A percentile compares a stretch with the other conserved stretches of the same genome.
Evolutionary conservation across 2,797 vertebrate genomes (phyloP).

Genomic region (Lateolabrax maculatus): DNA sequence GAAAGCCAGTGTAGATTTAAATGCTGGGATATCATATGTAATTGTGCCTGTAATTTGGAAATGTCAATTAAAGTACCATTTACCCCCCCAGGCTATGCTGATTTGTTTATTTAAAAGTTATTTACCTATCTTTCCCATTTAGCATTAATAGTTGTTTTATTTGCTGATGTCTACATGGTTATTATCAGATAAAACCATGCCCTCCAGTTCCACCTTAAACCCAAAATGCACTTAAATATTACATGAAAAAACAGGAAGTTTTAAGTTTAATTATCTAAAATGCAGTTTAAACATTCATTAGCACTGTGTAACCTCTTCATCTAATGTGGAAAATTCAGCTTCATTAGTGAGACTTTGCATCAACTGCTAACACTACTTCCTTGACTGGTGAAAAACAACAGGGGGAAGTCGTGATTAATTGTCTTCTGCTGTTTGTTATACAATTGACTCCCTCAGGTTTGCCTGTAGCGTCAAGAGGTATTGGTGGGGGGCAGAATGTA

Average conservation of each 20-base stretch:
- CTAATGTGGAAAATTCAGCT: constrained; percentile 40
- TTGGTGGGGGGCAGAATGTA: constrained; percentile 79
- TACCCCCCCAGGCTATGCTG: not conserved
- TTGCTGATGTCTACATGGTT: not conserved
- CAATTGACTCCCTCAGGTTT: constrained; percentile 76
- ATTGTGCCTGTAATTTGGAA: not conserved
- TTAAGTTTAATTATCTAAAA: constrained; percentile 21
- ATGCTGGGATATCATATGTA: not conserved
- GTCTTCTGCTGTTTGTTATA: constrained; percentile 73
- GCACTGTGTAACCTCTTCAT: constrained; percentile 50
- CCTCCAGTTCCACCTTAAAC: constrained; percentile 22
- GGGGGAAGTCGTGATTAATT: not conserved
- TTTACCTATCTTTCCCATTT: not conserved
- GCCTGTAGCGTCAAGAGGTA: constrained; percentile 44
- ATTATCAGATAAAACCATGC: constrained; percentile 7
- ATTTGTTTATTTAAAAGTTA: not conserved
- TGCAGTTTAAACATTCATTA: constrained; percentile 16
- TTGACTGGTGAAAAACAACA: constrained; percentile 26
- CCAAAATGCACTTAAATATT: constrained; percentile 12
- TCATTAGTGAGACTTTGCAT: constrained; percentile 16
- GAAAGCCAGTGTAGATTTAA: not conserved
- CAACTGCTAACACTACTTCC: constrained; percentile 27
- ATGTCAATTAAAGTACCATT: constrained; percentile 1
- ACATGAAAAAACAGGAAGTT: constrained; percentile 26
- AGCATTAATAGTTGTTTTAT: not conserved